phyloP scores from a whole-genome alignment of 2,113 vertebrate genomes.

The Paradoxurus hermaphroditus region DNA sequence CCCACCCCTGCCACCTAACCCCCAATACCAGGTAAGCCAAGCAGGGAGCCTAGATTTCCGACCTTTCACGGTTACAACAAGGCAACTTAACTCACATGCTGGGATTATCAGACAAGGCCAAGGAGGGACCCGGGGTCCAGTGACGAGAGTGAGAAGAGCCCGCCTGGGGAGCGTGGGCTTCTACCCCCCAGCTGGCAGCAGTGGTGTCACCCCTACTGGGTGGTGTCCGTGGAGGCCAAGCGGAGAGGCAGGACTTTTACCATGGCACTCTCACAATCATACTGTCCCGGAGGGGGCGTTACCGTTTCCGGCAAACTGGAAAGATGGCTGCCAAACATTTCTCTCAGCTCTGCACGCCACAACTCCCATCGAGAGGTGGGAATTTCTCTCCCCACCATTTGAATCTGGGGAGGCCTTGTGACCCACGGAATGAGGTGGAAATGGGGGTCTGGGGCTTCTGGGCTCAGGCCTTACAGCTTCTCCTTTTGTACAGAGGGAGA shows the following conservation, averaged over 20 bases:
- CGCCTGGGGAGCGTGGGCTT: background rate
- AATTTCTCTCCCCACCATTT: background rate
- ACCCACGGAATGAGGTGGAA: background rate
- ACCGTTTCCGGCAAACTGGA: background rate
- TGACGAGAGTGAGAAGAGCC: background rate
- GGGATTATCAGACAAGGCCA: background rate
- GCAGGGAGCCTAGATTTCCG: background rate
- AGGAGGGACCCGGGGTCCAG: background rate
- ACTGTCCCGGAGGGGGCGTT: background rate
- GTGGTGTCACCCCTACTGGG: background rate
- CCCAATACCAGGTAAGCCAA: too few species aligned
- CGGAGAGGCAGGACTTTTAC: background rate
- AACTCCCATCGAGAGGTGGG: background rate
- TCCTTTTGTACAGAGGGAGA: background rate
- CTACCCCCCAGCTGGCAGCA: background rate
- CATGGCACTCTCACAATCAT: background rate
- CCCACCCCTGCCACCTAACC: too few species aligned
- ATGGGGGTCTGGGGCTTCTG: background rate
- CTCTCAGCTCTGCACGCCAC: background rate
- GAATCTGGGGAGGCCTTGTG: background rate
- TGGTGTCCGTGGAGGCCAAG: background rate
- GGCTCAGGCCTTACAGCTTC: background rate
- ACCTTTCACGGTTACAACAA: background rate
- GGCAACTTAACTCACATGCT: background rate
- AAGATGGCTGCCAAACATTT: background rate